Percentiles rank a stretch among this genome's conserved stretches.
These are phyloP conservation scores for Pelmatolapia mariae DNA, from an alignment of 2,113 vertebrate species.

Conservation along the genomic window DNA sequence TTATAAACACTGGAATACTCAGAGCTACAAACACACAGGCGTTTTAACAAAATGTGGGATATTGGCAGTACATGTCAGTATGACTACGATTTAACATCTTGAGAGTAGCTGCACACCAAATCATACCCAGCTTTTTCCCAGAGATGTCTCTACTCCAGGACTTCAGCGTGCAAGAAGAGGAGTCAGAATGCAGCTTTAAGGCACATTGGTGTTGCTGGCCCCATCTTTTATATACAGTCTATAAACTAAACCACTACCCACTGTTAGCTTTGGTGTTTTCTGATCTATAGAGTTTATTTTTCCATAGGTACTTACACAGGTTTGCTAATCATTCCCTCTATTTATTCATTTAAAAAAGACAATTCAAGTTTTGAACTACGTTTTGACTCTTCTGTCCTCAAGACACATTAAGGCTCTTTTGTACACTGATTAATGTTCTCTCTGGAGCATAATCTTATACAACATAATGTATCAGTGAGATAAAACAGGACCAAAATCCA, in stretches of 20 bases:
- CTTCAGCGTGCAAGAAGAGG: not conserved
- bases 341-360: not conserved
- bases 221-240: not conserved
- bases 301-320: not conserved
- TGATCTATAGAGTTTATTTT: not conserved
- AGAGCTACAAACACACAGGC: not conserved
- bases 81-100: not conserved
- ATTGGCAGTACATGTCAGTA: not conserved
- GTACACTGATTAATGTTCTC: not conserved
- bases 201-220: not conserved
- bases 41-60: not conserved
- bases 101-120: not conserved
- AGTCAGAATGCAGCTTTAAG: not conserved
- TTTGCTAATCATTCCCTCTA: not conserved
- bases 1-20: not conserved
- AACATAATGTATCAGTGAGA: not conserved
- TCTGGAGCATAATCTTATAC: not conserved
- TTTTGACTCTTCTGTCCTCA: not conserved
- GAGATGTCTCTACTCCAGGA: not conserved
- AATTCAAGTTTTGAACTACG: fast-evolving
- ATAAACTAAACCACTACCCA: not conserved
- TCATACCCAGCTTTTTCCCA: not conserved
- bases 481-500: not conserved
- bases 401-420: not conserved
- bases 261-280: not conserved